Base-by-base conservation (phyloP, 2,113 vertebrate species). In the Lycocorax pyrrhopterus region DNA sequence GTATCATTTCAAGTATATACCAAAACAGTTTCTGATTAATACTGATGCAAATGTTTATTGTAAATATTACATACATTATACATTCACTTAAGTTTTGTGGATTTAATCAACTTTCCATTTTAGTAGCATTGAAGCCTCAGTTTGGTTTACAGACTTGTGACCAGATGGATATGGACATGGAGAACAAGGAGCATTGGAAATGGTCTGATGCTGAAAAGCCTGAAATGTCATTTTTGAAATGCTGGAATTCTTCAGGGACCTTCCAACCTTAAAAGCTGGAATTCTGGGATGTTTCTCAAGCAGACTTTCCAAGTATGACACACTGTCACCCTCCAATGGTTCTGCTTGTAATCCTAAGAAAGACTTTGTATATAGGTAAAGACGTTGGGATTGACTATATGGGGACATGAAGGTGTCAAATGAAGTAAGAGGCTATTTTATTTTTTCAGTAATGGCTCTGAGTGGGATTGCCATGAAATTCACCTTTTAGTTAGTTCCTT, bases 1-100 rank as follows among this genome's bases (percentile, higher is more conserved):
- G 81, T 97, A 97, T 97, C 87, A 97, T 98, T 98, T 98, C 95
- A 96, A 98, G 92, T 97, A 93, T 94, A 96, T 97, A 96, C 98
- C 96, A 97, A 97, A 98, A 96, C 87, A 72, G 75, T 97, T 97
- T 94, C 89, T 94, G 81, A 94, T 96, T 56, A 94, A 90, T 95
- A 93, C 85, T 96, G 90, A 96, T 97, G 95, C 93, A 95, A 94
- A 89, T 94, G 89, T 94, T 91, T 95, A 83, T 96, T 95, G 94
- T 96, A 96, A 94, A 96, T 95, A 95, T 58, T 82, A 14, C 72
- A 55, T 84, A 62, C 58, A 6, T 68, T 80, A 63, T 79, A 59
- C 60, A 66, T 92, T 94, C 87, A 62, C 68, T 67, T 90, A 67
- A 75, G 47, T 77, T 95, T 75, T 87, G 84, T 87, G 29, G 44